Conservation (phyloP, 2,113 vertebrate genomes). For the Ia io region DNA sequence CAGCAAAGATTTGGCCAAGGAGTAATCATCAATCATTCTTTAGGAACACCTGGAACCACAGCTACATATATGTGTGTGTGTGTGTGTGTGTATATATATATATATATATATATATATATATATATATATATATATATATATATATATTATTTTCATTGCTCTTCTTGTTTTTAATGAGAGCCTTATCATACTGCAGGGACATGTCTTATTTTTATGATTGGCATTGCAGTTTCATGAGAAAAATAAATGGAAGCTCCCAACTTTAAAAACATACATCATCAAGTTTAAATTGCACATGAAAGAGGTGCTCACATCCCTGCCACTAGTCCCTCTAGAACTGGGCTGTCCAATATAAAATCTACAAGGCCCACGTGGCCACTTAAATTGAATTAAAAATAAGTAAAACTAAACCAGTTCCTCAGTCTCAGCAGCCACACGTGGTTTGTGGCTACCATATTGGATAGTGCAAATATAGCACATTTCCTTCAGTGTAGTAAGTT, state of each 20-base stretch:
- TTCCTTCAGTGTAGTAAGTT: background rate
- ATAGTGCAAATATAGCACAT: background rate
- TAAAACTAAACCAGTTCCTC: background rate
- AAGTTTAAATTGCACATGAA: background rate
- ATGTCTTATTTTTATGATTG: background rate
- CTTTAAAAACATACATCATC: background rate
- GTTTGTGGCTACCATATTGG: background rate
- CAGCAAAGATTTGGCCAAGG: background rate
- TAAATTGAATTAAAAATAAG: background rate
- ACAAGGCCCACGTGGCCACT: background rate
- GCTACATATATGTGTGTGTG: too few relatives aligned
- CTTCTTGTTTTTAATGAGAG: background rate
- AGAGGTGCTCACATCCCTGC: background rate
- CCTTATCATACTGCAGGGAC: background rate
- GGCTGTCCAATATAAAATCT: background rate
- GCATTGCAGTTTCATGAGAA: background rate
- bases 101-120: background rate
- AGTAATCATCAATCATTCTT: background rate
- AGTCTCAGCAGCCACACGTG: too few relatives aligned
- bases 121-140: background rate
- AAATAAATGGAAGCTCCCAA: background rate
- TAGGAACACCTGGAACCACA: background rate
- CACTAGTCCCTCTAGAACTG: background rate
- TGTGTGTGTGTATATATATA: too few relatives aligned
- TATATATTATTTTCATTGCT: background rate